Base-by-base conservation (phyloP, 2,113 vertebrate species). In the Percopsis transmontana region DNA sequence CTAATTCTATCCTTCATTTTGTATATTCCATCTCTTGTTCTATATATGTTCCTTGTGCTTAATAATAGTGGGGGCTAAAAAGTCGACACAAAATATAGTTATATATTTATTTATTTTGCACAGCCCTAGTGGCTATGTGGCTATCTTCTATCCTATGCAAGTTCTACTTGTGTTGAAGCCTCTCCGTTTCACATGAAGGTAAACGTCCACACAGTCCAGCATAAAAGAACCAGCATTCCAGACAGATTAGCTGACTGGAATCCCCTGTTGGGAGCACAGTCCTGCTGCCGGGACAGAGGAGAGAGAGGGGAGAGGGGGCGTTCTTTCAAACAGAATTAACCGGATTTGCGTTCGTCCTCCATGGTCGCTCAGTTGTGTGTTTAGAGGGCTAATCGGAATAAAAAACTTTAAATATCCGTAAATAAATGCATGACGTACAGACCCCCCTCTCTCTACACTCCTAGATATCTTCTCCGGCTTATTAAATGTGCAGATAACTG, bases 201-300 rank as follows among this genome's bases (percentile, higher is more conserved):
- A 53, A 44, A 62, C 45, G 52, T 19, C 44, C 40, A 39, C 40
- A 15, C 54, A 62, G 62, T 47, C 66, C 11, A 27, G 42, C 51
- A 48, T 69, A 69, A 72, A 65, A 70, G 47, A 67, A 83, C 47
- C 67, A 38, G 79, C 82, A 84, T 89, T 89, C 86, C 90, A 90
- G 86, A 88, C 87, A 77, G 89, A 91, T 92, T 90, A 92, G 61
- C 77, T 0, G 51, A 52, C 61, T 78, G 58, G 76, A 81, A 80
- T 79, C 80, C 64, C 62, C 69, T 74, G 65, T 75, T 62, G 57
- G 74, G 68, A 12, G 38, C 57, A 12, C 60, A 18, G 51, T 58
- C 62, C 57, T 62, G 53, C 66, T 44, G 66, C 58, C 41, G 57
- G 64, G 21, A 62, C 39, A 56, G 5, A 16, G 56, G 10, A 5